Evolutionary conservation across 2,797 vertebrate species (phyloP).

Genomic region (Leptoclinus maculatus): DNA sequence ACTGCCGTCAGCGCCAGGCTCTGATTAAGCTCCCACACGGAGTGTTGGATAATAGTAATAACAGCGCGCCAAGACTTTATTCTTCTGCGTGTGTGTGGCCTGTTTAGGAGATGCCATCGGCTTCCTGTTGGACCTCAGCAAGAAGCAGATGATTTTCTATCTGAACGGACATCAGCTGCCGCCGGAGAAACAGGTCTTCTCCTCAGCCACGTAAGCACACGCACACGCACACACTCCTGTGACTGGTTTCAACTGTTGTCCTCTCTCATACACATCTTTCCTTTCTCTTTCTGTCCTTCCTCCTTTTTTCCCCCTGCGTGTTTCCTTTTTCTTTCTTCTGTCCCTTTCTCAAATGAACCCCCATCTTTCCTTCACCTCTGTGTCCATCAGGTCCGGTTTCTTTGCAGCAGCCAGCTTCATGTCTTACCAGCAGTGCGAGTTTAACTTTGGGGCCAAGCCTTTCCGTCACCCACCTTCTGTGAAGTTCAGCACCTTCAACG

Average conservation of each 20-base stretch:
- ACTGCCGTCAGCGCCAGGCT: slow-evolving; percentile 18
- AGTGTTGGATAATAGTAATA: slow-evolving; percentile 22
- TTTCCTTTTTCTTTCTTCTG: neutral
- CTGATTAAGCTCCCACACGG: slow-evolving; percentile 18
- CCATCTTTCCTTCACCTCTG: neutral
- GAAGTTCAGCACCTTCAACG: slow-evolving; percentile 99
- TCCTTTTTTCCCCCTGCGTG: neutral
- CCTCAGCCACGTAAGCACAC: slow-evolving; percentile 92
- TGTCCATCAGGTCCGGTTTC: slow-evolving; percentile 91
- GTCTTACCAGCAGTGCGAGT: slow-evolving; percentile 99
- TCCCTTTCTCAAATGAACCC: neutral
- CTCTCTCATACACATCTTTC: neutral
- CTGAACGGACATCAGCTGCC: slow-evolving; percentile 97
- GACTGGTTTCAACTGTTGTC: neutral
- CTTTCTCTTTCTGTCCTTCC: neutral
- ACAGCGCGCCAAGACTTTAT: neutral
- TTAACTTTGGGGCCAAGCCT: slow-evolving; percentile 99
- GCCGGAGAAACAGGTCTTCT: slow-evolving; percentile 98
- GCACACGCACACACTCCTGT: neutral
- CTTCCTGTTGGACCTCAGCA: slow-evolving; percentile 97
- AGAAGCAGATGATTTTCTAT: slow-evolving; percentile 99
- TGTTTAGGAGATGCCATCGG: slow-evolving; percentile 94
- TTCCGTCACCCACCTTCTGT: slow-evolving; percentile 94
- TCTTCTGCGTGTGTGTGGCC: neutral
- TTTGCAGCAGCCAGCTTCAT: slow-evolving; percentile 99